Conservation (phyloP, 2,888 invertebrate species). For the Buathra laborator region DNA sequence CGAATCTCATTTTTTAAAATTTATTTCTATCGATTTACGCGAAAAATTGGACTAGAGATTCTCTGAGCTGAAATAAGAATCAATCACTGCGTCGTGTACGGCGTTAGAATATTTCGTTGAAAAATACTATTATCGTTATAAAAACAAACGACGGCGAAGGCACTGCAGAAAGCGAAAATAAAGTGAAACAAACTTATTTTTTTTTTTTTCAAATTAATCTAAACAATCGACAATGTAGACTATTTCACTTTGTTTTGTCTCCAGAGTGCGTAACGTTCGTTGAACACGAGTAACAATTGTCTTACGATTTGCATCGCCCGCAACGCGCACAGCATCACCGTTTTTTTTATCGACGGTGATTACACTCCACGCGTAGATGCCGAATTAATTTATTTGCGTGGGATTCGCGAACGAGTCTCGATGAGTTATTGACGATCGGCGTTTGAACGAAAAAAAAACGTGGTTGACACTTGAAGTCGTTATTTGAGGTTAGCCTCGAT, state of each 20-base stretch:
- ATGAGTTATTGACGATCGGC: background rate
- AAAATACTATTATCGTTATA: background rate
- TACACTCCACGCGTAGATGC: background rate
- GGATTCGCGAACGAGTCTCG: background rate
- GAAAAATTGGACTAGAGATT: background rate
- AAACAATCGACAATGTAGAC: conserved; percentile 52
- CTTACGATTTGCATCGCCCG: conserved; percentile 72
- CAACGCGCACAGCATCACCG: conserved; percentile 75
- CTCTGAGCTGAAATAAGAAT: background rate
- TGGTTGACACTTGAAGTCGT: conserved; percentile 67
- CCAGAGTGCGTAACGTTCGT: conserved; percentile 79
- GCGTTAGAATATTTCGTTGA: background rate
- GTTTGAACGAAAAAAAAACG: conserved; percentile 42
- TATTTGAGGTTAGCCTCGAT: conserved; percentile 72
- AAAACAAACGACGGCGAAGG: conserved; percentile 28
- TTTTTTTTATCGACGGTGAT: conserved; percentile 18
- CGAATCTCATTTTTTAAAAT: conserved; percentile 87
- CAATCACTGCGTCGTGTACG: background rate
- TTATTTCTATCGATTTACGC: background rate
- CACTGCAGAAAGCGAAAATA: conserved; percentile 16
- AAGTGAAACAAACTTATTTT: conserved; percentile 15
- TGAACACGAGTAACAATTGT: conserved; percentile 73
- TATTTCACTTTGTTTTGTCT: conserved; percentile 83
- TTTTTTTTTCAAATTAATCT: conserved; percentile 16
- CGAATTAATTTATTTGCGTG: background rate